Evolutionary conservation across 2,888 invertebrate species (phyloP).

Genomic region (Drosophila trichaetosa): DNA sequence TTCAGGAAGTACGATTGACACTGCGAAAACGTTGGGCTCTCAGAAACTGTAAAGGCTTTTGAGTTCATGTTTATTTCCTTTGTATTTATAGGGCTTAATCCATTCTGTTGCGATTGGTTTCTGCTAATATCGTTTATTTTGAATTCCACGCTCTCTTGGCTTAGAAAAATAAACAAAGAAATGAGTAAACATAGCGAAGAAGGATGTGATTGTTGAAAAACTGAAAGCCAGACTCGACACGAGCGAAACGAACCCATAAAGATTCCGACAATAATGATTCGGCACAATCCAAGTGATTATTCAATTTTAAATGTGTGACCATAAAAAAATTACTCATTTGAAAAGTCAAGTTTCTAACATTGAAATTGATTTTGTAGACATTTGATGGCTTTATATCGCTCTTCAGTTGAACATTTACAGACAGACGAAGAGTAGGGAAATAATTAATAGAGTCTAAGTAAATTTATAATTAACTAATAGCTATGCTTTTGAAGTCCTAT

Average conservation of each 20-base stretch:
- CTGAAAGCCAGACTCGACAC: conserved; percentile 53
- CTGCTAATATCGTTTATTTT: conserved; percentile 19
- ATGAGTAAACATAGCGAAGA: conserved; percentile 14
- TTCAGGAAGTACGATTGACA: conserved; percentile 1
- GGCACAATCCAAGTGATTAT: conserved; percentile 67
- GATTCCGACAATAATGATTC: conserved; percentile 71
- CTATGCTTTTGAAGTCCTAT: neutral
- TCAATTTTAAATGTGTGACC: conserved; percentile 50
- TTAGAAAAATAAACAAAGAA: conserved; percentile 20
- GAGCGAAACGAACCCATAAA: conserved; percentile 57
- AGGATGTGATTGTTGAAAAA: conserved; percentile 33
- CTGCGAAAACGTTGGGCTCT: neutral
- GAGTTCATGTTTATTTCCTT: conserved; percentile 8
- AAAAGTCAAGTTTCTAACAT: conserved; percentile 5
- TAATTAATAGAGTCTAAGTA: neutral
- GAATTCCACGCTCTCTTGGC: conserved; percentile 18
- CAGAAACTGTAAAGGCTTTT: neutral
- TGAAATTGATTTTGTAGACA: conserved; percentile 10
- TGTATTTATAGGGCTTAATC: conserved; percentile 16
- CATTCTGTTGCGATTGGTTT: conserved; percentile 20
- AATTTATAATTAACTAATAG: neutral
- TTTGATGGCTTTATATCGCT: conserved; percentile 10
- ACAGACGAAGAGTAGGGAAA: neutral
- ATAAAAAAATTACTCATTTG: conserved; percentile 16
- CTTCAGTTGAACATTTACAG: neutral